phyloP scores from a whole-genome alignment of 2,797 vertebrate species.

The Aphelocoma californica region DNA sequence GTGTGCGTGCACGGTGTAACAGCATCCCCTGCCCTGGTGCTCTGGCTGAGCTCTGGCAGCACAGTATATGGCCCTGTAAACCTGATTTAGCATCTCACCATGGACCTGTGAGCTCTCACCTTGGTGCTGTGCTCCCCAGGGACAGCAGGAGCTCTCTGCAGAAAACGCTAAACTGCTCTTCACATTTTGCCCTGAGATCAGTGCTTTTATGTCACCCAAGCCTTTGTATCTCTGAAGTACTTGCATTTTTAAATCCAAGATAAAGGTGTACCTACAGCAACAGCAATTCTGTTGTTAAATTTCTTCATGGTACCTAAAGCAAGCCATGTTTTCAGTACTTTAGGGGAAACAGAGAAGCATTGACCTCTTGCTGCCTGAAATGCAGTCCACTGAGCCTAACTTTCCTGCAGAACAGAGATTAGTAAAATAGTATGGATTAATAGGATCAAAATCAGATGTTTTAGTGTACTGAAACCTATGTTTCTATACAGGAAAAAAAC shows the following conservation, averaged over 20 bases:
- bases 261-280: neutral
- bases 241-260: neutral
- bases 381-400: neutral
- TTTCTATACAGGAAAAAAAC: neutral
- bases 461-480: neutral
- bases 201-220: neutral
- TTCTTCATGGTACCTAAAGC: neutral
- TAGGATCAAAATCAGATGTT: neutral
- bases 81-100: fast-evolving
- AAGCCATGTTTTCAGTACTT: neutral
- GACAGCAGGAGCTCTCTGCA: neutral
- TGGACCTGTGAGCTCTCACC: neutral
- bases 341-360: neutral
- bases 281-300: neutral
- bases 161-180: neutral
- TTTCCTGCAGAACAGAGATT: neutral
- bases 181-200: fast-evolving
- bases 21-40: neutral
- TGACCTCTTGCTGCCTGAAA: neutral
- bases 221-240: neutral
- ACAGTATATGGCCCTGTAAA: neutral
- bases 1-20: fast-evolving
- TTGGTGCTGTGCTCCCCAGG: neutral
- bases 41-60: neutral
- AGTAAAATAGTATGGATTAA: neutral